These are phyloP conservation scores for Macquaria ambigua DNA, from an alignment of 2,113 vertebrate species.

Conservation along the genomic window DNA sequence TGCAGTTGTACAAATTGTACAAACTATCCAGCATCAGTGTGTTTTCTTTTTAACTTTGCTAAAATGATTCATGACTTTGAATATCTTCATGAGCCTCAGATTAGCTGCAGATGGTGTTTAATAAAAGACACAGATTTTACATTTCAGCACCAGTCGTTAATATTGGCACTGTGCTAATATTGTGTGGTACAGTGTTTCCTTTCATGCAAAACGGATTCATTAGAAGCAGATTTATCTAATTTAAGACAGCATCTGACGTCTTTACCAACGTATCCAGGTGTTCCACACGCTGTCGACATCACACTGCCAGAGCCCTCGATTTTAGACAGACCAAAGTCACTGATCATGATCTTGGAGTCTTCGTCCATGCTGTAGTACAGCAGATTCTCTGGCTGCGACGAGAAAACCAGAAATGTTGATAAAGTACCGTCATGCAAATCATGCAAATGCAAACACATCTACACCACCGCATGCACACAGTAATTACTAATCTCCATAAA, in stretches of 20 bases:
- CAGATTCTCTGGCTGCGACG: conserved; percentile 93
- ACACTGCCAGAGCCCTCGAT: conserved; percentile 93
- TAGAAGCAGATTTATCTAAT: background rate
- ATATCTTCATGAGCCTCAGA: background rate
- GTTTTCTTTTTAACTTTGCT: background rate
- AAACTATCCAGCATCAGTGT: background rate
- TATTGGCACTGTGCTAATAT: background rate
- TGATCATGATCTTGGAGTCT: conserved; percentile 99
- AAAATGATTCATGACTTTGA: background rate
- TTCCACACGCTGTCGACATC: conserved; percentile 97
- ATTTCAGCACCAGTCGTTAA: background rate
- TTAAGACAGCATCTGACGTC: background rate
- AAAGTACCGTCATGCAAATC: background rate
- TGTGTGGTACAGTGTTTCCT: background rate
- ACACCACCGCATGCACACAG: background rate
- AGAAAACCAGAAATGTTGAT: background rate
- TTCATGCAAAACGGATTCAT: background rate
- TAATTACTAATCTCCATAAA: background rate
- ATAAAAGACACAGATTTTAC: background rate
- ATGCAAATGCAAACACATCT: background rate
- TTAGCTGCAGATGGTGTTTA: background rate
- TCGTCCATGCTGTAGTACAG: conserved; percentile 97
- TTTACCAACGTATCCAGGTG: conserved; percentile 96
- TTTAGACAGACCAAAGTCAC: conserved; percentile 97
- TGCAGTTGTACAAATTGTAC: background rate